Conservation (phyloP, 2,113 vertebrate species). For the Corythaixoides concolor region DNA sequence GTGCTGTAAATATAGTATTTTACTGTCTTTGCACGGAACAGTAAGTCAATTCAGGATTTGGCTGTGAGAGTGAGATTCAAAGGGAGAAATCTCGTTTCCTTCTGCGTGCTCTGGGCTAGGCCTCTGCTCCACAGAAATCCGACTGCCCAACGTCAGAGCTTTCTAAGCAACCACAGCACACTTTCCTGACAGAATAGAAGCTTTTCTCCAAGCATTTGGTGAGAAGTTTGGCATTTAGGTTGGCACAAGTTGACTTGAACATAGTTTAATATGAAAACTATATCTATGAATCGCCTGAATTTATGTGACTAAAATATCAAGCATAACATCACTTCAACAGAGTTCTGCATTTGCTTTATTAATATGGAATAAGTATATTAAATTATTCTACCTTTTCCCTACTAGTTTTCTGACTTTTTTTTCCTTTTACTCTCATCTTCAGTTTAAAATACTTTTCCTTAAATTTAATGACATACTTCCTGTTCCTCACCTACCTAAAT, state of each 20-base stretch:
- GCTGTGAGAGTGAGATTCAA: neutral
- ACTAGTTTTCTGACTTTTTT: neutral
- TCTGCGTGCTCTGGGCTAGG: neutral
- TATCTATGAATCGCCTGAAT: neutral
- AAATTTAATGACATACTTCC: neutral
- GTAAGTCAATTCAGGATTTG: neutral
- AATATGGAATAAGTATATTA: neutral
- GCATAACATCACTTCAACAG: neutral
- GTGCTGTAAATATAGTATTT: neutral
- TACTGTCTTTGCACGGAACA: neutral
- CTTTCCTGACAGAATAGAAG: neutral
- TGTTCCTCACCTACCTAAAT: neutral
- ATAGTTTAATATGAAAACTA: neutral
- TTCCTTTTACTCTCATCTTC: neutral
- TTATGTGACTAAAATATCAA: neutral
- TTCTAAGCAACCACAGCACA: neutral
- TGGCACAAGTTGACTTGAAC: rapidly evolving
- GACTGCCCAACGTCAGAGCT: neutral
- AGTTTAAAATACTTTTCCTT: neutral
- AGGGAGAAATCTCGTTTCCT: neutral
- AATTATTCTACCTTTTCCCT: neutral
- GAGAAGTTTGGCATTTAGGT: neutral
- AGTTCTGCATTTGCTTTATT: neutral
- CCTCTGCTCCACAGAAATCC: neutral
- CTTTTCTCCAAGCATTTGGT: neutral